These are phyloP conservation scores for Bombus huntii DNA, from an alignment of 1,140 invertebrate genomes.

Conservation along the genomic window DNA sequence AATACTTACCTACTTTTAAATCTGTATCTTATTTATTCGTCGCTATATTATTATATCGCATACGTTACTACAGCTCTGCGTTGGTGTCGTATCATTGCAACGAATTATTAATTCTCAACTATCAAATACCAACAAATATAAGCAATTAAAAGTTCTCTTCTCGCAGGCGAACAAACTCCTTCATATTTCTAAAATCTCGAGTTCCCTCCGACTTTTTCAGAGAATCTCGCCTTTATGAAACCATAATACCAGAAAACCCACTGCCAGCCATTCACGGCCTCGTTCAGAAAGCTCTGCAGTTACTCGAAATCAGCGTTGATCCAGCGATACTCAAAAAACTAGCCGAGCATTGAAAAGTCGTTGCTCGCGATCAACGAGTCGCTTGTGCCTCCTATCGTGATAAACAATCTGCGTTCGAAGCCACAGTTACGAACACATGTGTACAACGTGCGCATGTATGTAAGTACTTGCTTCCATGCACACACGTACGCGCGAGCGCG, in stretches of 20 bases:
- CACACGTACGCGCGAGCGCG: accelerated
- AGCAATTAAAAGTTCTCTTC: not conserved
- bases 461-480: not conserved
- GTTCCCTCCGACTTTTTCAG: no score
- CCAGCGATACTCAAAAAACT: not conserved
- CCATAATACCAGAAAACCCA: not conserved
- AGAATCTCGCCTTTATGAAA: not conserved
- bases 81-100: no score
- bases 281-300: not conserved
- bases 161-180: not conserved
- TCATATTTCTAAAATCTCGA: not conserved
- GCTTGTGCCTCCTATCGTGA: constrained; percentile 4
- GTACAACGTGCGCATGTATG: not conserved
- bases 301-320: not conserved
- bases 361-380: constrained; percentile 24
- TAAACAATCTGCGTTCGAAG: constrained; percentile 13
- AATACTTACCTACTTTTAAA: no score
- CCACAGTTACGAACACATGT: not conserved
- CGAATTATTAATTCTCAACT: not conserved
- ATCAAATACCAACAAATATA: not conserved
- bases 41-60: no score
- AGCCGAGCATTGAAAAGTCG: not conserved
- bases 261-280: not conserved
- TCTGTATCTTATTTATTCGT: no score
- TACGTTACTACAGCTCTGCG: no score